Conservation (phyloP, 2,113 vertebrate species). For the Hirundichthys speculiger region DNA sequence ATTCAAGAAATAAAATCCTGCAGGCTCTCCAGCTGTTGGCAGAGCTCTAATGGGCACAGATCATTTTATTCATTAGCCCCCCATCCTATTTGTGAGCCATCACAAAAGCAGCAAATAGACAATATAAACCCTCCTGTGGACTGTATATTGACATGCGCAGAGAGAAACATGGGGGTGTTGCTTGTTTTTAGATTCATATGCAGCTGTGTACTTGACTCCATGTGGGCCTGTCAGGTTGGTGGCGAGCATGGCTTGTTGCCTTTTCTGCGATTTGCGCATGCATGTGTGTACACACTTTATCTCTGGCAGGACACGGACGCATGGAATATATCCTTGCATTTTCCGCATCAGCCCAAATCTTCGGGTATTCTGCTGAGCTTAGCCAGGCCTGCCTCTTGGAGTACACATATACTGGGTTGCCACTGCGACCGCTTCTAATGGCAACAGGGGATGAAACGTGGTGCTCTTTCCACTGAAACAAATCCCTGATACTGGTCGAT, state of each 20-base stretch:
- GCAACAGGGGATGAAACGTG: conserved; percentile 4
- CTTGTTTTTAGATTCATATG: conserved; percentile 37
- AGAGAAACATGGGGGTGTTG: conserved; percentile 23
- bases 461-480: conserved; percentile 18
- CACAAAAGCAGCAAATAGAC: background rate
- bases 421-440: no score
- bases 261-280: conserved; percentile 6
- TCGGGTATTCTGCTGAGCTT: conserved; percentile 48
- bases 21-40: no score
- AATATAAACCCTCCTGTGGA: conserved; percentile 10
- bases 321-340: conserved; percentile 41
- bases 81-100: no score
- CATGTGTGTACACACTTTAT: conserved; percentile 23
- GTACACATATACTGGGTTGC: conserved; percentile 2
- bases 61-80: no score
- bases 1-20: no score
- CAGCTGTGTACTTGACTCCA: conserved; percentile 37
- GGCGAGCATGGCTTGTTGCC: conserved; percentile 30
- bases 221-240: conserved; percentile 54
- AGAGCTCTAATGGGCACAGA: no score
- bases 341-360: conserved; percentile 25
- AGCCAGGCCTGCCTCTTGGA: conserved; percentile 30
- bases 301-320: conserved; percentile 26
- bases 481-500: conserved; percentile 13
- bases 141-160: conserved; percentile 17